Conservation (phyloP, 2,888 invertebrate species). For the Lasius platythorax region DNA sequence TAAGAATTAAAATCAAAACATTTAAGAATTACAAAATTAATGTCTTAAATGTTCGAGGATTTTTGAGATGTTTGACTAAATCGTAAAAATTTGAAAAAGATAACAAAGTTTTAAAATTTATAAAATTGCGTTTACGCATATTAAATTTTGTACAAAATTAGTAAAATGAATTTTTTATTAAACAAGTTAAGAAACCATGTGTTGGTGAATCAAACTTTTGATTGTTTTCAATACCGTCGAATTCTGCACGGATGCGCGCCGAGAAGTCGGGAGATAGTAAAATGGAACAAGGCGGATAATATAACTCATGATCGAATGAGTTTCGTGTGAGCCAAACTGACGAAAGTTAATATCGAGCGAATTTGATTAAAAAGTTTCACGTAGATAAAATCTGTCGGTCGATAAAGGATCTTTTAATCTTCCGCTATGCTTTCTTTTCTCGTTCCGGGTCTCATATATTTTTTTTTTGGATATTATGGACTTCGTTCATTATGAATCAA, state of each 20-base stretch:
- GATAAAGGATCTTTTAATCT: constrained; percentile 55
- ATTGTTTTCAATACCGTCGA: neutral
- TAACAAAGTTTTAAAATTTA: neutral
- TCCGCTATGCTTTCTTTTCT: constrained; percentile 12
- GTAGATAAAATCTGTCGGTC: constrained; percentile 22
- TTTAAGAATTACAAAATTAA: constrained; percentile 6
- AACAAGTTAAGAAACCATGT: neutral
- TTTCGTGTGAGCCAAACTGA: constrained; percentile 40
- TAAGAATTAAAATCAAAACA: neutral
- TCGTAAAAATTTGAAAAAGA: neutral
- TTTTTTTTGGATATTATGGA: constrained; percentile 10
- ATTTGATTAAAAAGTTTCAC: constrained; percentile 72
- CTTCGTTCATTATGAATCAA: constrained; percentile 53
- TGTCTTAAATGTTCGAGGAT: neutral
- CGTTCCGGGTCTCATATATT: neutral
- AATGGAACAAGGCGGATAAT: constrained; percentile 12
- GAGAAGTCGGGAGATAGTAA: neutral
- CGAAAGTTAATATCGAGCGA: constrained; percentile 67
- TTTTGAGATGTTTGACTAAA: neutral
- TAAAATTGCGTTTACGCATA: neutral
- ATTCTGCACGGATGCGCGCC: neutral
- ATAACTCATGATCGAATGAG: constrained; percentile 68
- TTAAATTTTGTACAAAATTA: neutral
- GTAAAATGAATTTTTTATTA: neutral
- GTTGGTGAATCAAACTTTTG: neutral